phyloP scores from a whole-genome alignment of 2,888 invertebrate species.

The Tenthredo notha region DNA sequence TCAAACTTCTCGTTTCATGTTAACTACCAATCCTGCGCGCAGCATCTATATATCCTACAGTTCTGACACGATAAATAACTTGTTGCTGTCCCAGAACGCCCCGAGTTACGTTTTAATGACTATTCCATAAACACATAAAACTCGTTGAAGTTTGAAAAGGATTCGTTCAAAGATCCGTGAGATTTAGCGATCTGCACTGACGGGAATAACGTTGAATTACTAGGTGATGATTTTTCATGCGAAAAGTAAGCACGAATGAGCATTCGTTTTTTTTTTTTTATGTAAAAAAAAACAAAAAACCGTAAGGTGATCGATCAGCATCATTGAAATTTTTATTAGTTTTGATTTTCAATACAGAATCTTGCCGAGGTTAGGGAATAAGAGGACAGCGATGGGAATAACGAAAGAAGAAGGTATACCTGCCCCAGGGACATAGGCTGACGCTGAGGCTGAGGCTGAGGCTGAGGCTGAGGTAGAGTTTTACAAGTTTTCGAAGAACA shows the following conservation, averaged over 20 bases:
- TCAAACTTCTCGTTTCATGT: neutral
- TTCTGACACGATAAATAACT: constrained; percentile 32
- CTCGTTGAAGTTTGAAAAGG: neutral
- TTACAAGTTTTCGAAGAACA: constrained; percentile 47
- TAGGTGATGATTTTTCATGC: neutral
- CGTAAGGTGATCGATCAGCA: neutral
- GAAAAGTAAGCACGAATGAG: neutral
- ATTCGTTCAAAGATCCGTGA: neutral
- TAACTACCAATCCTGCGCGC: neutral
- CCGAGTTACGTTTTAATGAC: constrained; percentile 8
- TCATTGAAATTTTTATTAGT: neutral
- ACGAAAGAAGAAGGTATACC: neutral
- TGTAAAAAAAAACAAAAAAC: neutral
- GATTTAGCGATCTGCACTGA: neutral
- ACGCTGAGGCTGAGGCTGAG: neutral
- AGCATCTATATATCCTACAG: no score
- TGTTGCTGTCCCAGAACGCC: constrained; percentile 32
- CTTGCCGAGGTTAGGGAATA: neutral
- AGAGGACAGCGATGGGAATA: neutral
- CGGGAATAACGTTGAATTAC: neutral
- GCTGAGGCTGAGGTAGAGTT: constrained; percentile 9
- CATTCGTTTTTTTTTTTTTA: neutral
- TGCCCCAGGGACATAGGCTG: constrained; percentile 7
- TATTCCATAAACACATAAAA: neutral
- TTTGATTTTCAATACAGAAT: neutral